Conservation (phyloP, 2,113 vertebrate species). For the Amphilophus citrinellus region DNA sequence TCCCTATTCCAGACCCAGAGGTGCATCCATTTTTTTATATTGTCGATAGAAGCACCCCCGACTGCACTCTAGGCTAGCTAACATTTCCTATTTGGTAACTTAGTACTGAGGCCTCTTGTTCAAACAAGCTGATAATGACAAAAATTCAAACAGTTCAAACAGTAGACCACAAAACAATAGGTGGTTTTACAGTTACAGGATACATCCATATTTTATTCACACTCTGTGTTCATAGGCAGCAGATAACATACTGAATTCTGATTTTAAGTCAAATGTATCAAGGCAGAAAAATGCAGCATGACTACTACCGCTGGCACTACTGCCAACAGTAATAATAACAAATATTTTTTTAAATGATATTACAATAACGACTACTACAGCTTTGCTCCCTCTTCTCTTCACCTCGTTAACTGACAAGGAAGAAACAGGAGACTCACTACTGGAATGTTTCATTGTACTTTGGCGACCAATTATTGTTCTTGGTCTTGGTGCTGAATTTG, state of each 20-base stretch:
- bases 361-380: not conserved
- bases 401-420: not conserved
- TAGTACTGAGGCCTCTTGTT: not conserved
- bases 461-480: constrained; percentile 99
- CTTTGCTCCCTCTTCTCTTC: not conserved
- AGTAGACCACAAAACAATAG: not conserved
- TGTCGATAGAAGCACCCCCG: not conserved
- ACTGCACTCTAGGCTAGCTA: not conserved
- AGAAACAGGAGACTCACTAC: constrained; percentile 87
- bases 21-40: not conserved
- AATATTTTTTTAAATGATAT: not conserved
- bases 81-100: not conserved
- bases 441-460: constrained; percentile 99
- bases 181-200: not conserved
- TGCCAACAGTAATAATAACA: not conserved
- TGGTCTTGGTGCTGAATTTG: constrained; percentile 98
- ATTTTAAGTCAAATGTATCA: not conserved
- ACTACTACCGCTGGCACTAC: not conserved
- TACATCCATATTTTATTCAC: not conserved
- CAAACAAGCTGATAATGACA: not conserved
- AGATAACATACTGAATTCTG: not conserved
- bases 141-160: not conserved
- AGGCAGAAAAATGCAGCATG: not conserved
- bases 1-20: not conserved
- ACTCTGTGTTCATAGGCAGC: not conserved